These are phyloP conservation scores for Drosophila cracens DNA, from an alignment of 2,888 invertebrate species.

Conservation along the genomic window DNA sequence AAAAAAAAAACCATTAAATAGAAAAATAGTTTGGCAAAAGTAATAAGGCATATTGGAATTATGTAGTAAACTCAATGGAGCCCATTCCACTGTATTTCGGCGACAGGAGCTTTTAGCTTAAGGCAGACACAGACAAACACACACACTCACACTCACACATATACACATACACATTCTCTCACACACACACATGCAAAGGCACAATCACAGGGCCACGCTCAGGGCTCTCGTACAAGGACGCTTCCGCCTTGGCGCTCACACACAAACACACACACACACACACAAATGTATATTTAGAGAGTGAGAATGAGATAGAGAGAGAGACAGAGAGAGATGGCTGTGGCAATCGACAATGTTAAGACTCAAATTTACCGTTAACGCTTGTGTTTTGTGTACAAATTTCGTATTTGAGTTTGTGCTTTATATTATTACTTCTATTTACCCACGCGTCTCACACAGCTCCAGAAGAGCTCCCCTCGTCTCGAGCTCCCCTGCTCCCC, in stretches of 20 bases:
- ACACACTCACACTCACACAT: slow-evolving; percentile 5
- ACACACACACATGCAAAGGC: slow-evolving; percentile 2
- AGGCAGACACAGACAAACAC: slow-evolving; percentile 21
- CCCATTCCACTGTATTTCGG: slow-evolving; percentile 45
- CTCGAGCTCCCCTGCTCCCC: not conserved
- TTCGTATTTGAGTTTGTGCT: slow-evolving; percentile 69
- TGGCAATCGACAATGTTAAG: slow-evolving; percentile 58
- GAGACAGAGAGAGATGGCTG: slow-evolving; percentile 8
- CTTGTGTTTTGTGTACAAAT: slow-evolving; percentile 60
- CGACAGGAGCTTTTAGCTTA: slow-evolving; percentile 47
- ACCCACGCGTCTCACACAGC: slow-evolving; percentile 47
- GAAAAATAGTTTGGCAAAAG: not conserved
- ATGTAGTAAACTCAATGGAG: not conserved
- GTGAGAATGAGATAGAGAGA: not conserved
- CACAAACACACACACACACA: slow-evolving; percentile 23
- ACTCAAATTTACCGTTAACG: slow-evolving; percentile 74
- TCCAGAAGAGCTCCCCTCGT: slow-evolving; percentile 12
- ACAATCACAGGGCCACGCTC: slow-evolving; percentile 46
- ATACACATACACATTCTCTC: not conserved
- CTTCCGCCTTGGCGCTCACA: slow-evolving; percentile 63
- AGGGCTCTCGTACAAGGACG: slow-evolving; percentile 67
- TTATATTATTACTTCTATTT: slow-evolving; percentile 63
- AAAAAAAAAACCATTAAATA: not conserved
- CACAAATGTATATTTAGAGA: slow-evolving; percentile 3
- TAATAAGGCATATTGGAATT: not conserved